Evolutionary conservation across 2,113 vertebrate genomes (phyloP).

Genomic region (Ariopsis seemanni): DNA sequence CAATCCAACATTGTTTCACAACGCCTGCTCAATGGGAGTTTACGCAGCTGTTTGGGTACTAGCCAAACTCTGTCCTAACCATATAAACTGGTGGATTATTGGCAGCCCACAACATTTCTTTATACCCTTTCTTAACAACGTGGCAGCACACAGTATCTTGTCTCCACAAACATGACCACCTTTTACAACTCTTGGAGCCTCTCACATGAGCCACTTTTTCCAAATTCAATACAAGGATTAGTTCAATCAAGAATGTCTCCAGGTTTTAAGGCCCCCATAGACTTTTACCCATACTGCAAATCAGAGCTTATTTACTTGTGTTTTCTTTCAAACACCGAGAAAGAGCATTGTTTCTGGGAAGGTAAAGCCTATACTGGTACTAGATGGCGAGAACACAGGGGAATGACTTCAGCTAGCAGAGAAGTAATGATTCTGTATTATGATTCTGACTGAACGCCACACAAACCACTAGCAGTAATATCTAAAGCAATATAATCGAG

Average conservation of each 20-base stretch:
- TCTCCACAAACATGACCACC: not conserved
- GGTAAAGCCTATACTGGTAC: not conserved
- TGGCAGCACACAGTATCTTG: conserved; percentile 21
- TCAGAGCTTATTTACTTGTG: conserved; percentile 16
- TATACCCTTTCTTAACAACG: conserved; percentile 5
- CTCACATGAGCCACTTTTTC: conserved; percentile 6
- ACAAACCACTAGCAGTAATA: not conserved
- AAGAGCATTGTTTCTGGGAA: not conserved
- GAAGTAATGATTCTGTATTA: not conserved
- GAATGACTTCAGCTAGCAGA: not conserved
- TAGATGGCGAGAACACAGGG: not conserved
- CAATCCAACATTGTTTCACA: not conserved
- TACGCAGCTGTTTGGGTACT: not conserved
- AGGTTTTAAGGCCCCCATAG: not conserved
- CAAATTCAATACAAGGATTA: conserved; percentile 39
- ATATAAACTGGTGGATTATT: conserved; percentile 4
- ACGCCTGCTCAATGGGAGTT: not conserved
- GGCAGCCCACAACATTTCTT: not conserved
- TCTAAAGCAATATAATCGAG: conserved; percentile 16
- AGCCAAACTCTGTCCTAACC: conserved; percentile 12
- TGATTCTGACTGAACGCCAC: not conserved
- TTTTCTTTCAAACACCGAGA: conserved; percentile 15
- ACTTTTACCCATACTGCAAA: conserved; percentile 10
- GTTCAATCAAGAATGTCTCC: conserved; percentile 2
- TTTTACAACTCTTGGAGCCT: conserved; percentile 16